Conservation (phyloP, 1,140 invertebrate species). For the Drosophila serrata region DNA sequence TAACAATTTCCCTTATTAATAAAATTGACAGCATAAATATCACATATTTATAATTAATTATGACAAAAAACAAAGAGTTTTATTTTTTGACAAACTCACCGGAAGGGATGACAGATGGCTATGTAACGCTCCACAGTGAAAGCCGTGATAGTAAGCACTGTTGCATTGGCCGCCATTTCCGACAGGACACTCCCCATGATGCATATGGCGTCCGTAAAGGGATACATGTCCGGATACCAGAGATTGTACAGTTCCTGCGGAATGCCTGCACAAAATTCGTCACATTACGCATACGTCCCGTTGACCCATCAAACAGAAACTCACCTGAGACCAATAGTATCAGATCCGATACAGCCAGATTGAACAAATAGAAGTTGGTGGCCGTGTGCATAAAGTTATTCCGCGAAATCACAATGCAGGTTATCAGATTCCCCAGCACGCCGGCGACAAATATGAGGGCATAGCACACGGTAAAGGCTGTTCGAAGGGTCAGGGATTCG, state of each 20-base stretch:
- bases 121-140: constrained; percentile 94
- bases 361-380: constrained; percentile 95
- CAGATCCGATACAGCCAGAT: constrained; percentile 94
- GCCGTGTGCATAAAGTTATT: constrained; percentile 93
- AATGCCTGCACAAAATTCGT: constrained; percentile 86
- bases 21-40: neutral
- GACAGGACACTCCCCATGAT: constrained; percentile 90
- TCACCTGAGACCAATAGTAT: constrained; percentile 89
- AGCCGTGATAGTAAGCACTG: constrained; percentile 95
- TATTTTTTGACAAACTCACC: constrained; percentile 69
- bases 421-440: constrained; percentile 93
- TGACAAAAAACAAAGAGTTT: neutral
- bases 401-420: constrained; percentile 92
- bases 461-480: constrained; percentile 90
- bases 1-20: constrained; percentile 16
- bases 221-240: constrained; percentile 91
- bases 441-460: constrained; percentile 91
- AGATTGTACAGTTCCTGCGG: constrained; percentile 92
- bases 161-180: constrained; percentile 94
- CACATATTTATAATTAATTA: neutral
- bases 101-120: constrained; percentile 92
- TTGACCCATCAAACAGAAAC: neutral
- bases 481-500: constrained; percentile 87
- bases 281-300: constrained; percentile 48
- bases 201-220: constrained; percentile 91